A percentile compares a stretch with the other conserved stretches of the same genome.
Evolutionary conservation across 2,888 invertebrate genomes (phyloP).

Genomic region (Gymnocheta viridis): DNA sequence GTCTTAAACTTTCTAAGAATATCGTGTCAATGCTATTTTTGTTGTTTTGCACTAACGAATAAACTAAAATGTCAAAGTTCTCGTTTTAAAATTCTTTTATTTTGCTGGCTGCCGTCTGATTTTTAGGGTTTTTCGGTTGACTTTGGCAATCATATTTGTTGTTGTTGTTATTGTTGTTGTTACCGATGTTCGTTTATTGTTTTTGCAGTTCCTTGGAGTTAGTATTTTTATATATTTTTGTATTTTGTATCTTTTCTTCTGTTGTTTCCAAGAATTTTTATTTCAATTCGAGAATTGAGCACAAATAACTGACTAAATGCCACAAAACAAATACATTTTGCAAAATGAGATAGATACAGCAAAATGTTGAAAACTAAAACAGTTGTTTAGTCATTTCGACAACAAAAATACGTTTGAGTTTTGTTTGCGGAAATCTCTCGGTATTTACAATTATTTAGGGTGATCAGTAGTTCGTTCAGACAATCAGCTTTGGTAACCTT

Average conservation of each 20-base stretch:
- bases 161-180: constrained; percentile 6
- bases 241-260: constrained; percentile 33
- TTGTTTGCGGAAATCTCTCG: not conserved
- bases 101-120: constrained; percentile 37
- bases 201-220: constrained; percentile 41
- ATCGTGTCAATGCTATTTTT: constrained; percentile 56
- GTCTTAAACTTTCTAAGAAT: constrained; percentile 62
- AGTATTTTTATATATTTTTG: constrained; percentile 19
- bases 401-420: constrained; percentile 13
- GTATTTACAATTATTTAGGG: not conserved
- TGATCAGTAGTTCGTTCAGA: no score
- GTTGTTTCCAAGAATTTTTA: constrained; percentile 63
- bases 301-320: constrained; percentile 54
- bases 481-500: no score
- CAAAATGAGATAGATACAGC: not conserved
- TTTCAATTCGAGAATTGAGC: constrained; percentile 52
- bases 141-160: constrained; percentile 6
- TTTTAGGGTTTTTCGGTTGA: constrained; percentile 49
- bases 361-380: constrained; percentile 47
- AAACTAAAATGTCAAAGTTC: constrained; percentile 64
- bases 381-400: constrained; percentile 42
- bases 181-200: constrained; percentile 6
- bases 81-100: constrained; percentile 34
- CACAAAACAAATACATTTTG: constrained; percentile 18
- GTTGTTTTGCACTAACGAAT: constrained; percentile 45